These are phyloP conservation scores for Tenthredo amoena DNA, from an alignment of 2,888 invertebrate genomes.

Conservation along the genomic window DNA sequence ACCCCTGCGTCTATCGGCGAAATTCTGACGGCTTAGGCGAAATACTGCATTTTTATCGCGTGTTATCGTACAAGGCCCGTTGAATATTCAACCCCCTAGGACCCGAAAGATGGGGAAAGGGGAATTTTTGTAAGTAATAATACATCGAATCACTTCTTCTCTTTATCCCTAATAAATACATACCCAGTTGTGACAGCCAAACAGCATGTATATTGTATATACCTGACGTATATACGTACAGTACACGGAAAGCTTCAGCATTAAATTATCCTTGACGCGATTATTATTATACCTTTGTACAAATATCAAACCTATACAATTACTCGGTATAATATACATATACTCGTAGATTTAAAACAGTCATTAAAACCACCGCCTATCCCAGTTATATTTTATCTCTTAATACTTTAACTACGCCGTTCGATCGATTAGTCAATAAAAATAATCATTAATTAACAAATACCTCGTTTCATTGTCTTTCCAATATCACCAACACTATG, in stretches of 20 bases:
- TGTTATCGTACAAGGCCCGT: conserved; percentile 43
- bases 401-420: neutral
- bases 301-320: neutral
- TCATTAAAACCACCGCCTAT: neutral
- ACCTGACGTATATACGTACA: conserved; percentile 15
- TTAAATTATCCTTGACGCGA: conserved; percentile 7
- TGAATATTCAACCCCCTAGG: conserved; percentile 35
- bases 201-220: conserved; percentile 39
- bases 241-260: neutral
- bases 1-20: conserved; percentile 53
- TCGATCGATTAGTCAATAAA: neutral
- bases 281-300: neutral
- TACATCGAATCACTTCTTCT: neutral
- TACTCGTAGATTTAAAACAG: neutral
- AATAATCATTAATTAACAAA: neutral
- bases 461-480: neutral
- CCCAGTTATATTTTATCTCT: neutral
- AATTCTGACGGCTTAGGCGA: conserved; percentile 49
- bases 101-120: conserved; percentile 70
- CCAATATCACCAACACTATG: neutral
- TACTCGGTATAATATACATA: neutral
- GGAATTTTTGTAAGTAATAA: conserved; percentile 70
- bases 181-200: conserved; percentile 35
- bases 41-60: conserved; percentile 52
- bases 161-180: conserved; percentile 32